Conservation (phyloP, 2,113 vertebrate species). For the Antechinus stuartii region DNA sequence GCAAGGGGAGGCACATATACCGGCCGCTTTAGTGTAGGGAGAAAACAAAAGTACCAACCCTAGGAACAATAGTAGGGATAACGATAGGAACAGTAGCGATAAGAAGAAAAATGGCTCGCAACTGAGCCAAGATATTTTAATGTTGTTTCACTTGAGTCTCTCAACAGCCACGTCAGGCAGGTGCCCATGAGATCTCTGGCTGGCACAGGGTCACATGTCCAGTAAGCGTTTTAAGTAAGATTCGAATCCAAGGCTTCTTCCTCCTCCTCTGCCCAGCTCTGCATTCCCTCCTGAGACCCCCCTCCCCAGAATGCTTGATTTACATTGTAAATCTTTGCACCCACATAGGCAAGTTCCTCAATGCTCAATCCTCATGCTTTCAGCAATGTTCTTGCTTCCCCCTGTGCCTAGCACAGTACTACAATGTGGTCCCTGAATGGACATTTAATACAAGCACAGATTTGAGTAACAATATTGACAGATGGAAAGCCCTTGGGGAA, state of each 20-base stretch:
- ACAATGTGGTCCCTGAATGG: not conserved
- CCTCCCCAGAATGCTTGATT: not conserved
- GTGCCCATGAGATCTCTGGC: not conserved
- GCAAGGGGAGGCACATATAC: not conserved
- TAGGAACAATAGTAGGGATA: not conserved
- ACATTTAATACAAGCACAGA: not conserved
- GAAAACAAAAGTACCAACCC: not conserved
- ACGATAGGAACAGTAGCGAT: not conserved
- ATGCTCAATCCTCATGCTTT: not conserved
- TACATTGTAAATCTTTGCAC: not conserved
- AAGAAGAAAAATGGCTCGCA: not conserved
- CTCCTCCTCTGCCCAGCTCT: too few relatives aligned
- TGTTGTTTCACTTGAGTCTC: not conserved
- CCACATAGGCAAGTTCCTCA: not conserved
- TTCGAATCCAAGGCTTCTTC: not conserved
- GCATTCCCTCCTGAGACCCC: not conserved
- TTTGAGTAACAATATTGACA: not conserved
- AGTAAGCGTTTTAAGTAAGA: not conserved
- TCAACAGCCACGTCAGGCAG: not conserved
- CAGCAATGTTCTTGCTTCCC: not conserved
- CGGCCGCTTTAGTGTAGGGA: rapidly evolving
- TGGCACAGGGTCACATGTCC: not conserved
- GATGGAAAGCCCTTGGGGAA: not conserved
- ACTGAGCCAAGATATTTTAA: not conserved
- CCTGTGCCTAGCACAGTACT: not conserved